phyloP scores from a whole-genome alignment of 2,797 vertebrate species.

The Caiman crocodilus region DNA sequence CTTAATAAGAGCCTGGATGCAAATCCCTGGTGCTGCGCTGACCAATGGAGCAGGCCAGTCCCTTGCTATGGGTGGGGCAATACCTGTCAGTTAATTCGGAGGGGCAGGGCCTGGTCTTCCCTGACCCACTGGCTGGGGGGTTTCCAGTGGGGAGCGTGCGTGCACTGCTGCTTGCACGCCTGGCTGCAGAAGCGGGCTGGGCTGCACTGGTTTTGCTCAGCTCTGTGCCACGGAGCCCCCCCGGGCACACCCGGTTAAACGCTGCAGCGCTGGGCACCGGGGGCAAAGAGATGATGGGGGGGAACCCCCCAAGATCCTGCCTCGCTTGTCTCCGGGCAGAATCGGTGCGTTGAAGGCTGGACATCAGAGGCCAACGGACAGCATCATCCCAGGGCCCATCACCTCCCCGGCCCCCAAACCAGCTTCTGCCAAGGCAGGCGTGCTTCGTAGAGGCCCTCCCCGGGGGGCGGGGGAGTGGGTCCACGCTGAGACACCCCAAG shows the following conservation, averaged over 20 bases:
- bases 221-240: neutral
- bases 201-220: neutral
- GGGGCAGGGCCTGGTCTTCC: neutral
- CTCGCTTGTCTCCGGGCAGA: neutral
- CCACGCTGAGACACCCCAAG: too few species aligned
- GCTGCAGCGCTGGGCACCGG: neutral
- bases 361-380: neutral
- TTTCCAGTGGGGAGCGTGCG: too few species aligned
- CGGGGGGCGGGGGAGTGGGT: too few species aligned
- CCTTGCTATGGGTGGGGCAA: neutral
- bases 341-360: too few species aligned
- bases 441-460: too few species aligned
- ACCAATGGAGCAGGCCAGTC: neutral
- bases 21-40: neutral
- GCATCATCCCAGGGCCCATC: neutral
- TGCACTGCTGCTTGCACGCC: neutral
- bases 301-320: neutral
- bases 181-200: neutral
- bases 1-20: neutral
- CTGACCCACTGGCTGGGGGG: neutral
- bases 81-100: neutral
- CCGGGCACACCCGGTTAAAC: neutral
- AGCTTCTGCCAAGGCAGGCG: too few species aligned
- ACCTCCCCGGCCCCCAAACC: rapidly evolving
- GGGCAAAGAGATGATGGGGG: neutral